A percentile compares a stretch with the other conserved stretches of the same genome.
These are phyloP conservation scores for Pollimyrus isidori DNA, from an alignment of 2,113 vertebrate species.

Conservation along the genomic window DNA sequence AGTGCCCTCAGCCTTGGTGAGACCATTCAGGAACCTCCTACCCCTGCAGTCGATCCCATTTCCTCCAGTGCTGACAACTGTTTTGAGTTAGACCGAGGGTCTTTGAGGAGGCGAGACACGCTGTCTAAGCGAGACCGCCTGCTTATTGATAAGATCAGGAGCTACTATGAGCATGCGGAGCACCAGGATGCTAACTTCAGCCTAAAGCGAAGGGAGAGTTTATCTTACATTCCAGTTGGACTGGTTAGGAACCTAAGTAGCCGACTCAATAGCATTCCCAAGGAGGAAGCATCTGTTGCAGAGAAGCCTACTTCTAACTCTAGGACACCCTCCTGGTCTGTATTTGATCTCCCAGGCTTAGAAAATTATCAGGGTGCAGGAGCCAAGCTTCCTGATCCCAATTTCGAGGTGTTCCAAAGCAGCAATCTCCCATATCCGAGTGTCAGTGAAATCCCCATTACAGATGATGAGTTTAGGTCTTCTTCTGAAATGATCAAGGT, in stretches of 20 bases:
- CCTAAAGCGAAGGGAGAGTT: conserved; percentile 81
- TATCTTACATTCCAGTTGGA: conserved; percentile 89
- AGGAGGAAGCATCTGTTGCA: conserved; percentile 35
- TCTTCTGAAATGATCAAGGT: conserved; percentile 65
- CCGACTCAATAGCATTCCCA: conserved; percentile 67
- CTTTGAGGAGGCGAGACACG: conserved; percentile 52
- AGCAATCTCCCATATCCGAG: conserved; percentile 17
- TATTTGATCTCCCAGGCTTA: conserved; percentile 62
- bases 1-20: conserved; percentile 60
- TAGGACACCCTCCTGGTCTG: conserved; percentile 60
- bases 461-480: conserved; percentile 61
- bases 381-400: background rate
- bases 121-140: conserved; percentile 77
- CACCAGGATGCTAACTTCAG: conserved; percentile 71
- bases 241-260: conserved; percentile 76
- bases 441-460: conserved; percentile 25
- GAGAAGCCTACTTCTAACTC: conserved; percentile 33
- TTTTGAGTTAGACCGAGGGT: conserved; percentile 43
- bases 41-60: conserved; percentile 10
- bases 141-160: conserved; percentile 82
- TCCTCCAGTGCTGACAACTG: conserved; percentile 28
- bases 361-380: conserved; percentile 28
- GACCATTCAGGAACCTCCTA: background rate
- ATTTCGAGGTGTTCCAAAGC: conserved; percentile 11
- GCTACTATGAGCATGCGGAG: conserved; percentile 80